Percentiles rank a stretch among this genome's conserved stretches.
phyloP scores from a whole-genome alignment of 2,888 invertebrate species.

The Anaspis maculata region DNA sequence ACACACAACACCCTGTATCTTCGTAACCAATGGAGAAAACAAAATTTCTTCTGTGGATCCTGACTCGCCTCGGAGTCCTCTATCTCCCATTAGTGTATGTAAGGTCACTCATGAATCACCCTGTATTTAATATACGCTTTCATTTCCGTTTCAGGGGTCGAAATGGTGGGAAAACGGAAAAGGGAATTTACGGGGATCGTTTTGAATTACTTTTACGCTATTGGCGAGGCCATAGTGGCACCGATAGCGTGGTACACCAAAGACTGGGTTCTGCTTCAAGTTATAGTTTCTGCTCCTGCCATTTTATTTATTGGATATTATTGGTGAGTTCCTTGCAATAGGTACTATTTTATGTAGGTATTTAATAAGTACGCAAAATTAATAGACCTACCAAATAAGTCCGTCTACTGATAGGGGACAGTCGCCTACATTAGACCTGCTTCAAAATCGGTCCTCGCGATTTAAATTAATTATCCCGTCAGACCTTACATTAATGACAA shows the following conservation, averaged over 20 bases:
- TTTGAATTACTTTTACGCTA: conserved; percentile 55
- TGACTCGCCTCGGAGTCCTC: too few relatives aligned
- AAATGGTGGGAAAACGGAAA: conserved; percentile 55
- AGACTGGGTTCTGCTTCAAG: conserved; percentile 53
- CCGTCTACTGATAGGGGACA: too few relatives aligned
- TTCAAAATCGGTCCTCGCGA: too few relatives aligned
- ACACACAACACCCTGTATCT: too few relatives aligned
- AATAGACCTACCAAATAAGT: too few relatives aligned
- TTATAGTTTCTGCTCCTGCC: conserved; percentile 52
- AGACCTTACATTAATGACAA: too few relatives aligned
- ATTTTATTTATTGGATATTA: conserved; percentile 51
- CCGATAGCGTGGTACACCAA: conserved; percentile 50
- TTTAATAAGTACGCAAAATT: not conserved
- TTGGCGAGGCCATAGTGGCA: conserved; percentile 56
- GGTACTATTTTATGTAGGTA: not conserved
- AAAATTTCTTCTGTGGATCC: too few relatives aligned
- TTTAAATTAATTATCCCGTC: too few relatives aligned
- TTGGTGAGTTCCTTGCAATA: conserved; percentile 38
- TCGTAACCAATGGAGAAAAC: too few relatives aligned
- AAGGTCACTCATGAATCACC: not conserved
- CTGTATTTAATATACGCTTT: conserved; percentile 8
- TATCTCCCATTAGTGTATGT: too few relatives aligned
- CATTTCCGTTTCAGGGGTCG: conserved; percentile 43
- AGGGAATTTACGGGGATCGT: conserved; percentile 55
- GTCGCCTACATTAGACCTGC: too few relatives aligned